Evolutionary conservation across 2,113 vertebrate species (phyloP).

Genomic region (Spea multiplicata): DNA sequence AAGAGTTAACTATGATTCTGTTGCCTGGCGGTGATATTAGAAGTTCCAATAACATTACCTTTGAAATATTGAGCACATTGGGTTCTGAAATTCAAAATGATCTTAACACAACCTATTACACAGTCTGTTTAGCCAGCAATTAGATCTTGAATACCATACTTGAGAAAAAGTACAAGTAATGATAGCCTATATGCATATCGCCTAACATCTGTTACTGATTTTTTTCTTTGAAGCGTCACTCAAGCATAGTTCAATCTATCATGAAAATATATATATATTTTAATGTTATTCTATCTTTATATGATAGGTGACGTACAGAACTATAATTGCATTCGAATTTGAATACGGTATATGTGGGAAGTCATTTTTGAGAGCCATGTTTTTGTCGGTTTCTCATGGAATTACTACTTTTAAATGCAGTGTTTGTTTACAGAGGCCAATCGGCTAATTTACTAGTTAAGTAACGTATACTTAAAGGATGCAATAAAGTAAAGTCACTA

Average conservation of each 20-base stretch:
- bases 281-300: too few species aligned
- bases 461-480: too few species aligned
- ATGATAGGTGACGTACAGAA: too few species aligned
- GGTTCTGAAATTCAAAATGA: not conserved
- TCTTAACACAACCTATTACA: not conserved
- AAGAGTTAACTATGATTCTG: too few species aligned
- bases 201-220: not conserved
- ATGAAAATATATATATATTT: not conserved
- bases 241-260: not conserved
- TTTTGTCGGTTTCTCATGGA: too few species aligned
- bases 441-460: too few species aligned
- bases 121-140: constrained; percentile 2
- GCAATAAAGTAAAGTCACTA: too few species aligned
- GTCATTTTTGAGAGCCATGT: too few species aligned
- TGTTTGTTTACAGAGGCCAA: too few species aligned
- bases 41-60: not conserved
- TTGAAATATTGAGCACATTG: not conserved
- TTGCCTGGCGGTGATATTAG: not conserved
- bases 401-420: too few species aligned
- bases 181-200: not conserved
- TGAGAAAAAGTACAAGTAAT: not conserved
- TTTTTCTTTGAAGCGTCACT: not conserved
- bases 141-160: not conserved
- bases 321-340: too few species aligned
- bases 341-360: too few species aligned